Evolutionary conservation across 2,113 vertebrate genomes (phyloP), one percentile per base, ranked within the genome.

Genomic region (Myotis lucifugus): DNA sequence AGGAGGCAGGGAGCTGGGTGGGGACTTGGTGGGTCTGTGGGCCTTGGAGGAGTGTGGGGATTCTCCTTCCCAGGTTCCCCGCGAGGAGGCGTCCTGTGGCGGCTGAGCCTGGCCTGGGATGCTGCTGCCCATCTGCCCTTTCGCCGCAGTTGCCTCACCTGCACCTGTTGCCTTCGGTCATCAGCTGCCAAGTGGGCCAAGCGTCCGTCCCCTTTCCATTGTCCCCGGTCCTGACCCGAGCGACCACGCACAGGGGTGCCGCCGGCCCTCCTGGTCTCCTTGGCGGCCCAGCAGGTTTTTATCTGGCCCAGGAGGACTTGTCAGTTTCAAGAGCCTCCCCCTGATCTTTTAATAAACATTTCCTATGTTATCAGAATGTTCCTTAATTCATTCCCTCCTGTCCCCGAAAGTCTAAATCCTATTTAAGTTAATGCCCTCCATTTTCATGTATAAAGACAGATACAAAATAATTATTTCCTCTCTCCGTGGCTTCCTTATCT

Each of bases 381-480:
- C 93, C 98, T 97, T 98, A 97, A 98, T 98, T 98, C 98, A 97
- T 97, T 97, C 98, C 97, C 97, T 98, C 98, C 98, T 98, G 98
- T 98, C 97, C 98, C 98, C 74, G 98, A 97, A 98, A 98, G 98
- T 98, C 98, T 98, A 98, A 98, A 98, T 98, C 98, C 98, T 97
- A 98, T 98, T 98, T 98, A 98, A 98, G 98, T 98, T 98, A 98
- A 98, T 98, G 98, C 97, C 98, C 98, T 98, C 98, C 98, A 98
- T 98, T 98, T 98, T 98, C 98, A 98, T 98, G 98, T 98, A 98
- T 98, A 98, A 98, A 98, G 98, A 98, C 98, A 98, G 98, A 98
- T 98, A 98, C 98, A 98, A 98, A 98, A 98, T 98, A 98, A 98
- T 99, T 98, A 98, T 98, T 98, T 98, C 98, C 98, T 98, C 98